Base-by-base conservation (phyloP, 2,888 invertebrate species). In the Himalopsyche anomala region DNA sequence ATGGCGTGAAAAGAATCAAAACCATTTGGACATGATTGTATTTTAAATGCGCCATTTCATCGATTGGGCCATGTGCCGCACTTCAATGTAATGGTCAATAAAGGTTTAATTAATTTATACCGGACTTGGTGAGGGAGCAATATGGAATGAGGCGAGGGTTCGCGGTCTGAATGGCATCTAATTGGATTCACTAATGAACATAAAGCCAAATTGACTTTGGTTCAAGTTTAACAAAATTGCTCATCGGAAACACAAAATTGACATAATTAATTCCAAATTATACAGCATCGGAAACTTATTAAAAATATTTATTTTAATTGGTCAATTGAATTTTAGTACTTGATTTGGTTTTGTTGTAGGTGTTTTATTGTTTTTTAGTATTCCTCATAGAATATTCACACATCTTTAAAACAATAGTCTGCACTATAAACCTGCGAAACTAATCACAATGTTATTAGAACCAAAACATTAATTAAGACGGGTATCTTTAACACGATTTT, bases 71-170 rank as follows among this genome's bases (percentile, higher is more conserved):
- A 19, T 19, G 19, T 62, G 19, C 19, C 19, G 11, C 8, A 62
- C n/a, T 19, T 62, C n/a, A 62, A 62, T 62, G n/a, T 62, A 62
- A 62, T 62, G 62, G 28, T 62, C n/a, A 62, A 62, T 62, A 62
- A 62, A 62, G 62, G 62, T 28, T 19, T 62, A 62, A 62, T 62
- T 62, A 62, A 62, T 62, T 62, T 62, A 62, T 62, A 62, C 62
- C 6, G 62, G 19, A 9, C 19, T 19, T 28, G 19, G 19, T 0
- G 19, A 62, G 19, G 15, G 5, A 19, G 19, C 8, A 19, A 62
- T 8, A 11, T 15, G 15, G 62, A 8, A 28, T 19, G 62, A 62
- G 62, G 62, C 4, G 62, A 9, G 62, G 62, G 62, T 0, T 28
- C 19, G 19, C 28, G 28, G n/a, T 62, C 19, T 62, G 62, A 62